Conservation (phyloP, 2,113 vertebrate genomes). For the Neodon shergylaensis region DNA sequence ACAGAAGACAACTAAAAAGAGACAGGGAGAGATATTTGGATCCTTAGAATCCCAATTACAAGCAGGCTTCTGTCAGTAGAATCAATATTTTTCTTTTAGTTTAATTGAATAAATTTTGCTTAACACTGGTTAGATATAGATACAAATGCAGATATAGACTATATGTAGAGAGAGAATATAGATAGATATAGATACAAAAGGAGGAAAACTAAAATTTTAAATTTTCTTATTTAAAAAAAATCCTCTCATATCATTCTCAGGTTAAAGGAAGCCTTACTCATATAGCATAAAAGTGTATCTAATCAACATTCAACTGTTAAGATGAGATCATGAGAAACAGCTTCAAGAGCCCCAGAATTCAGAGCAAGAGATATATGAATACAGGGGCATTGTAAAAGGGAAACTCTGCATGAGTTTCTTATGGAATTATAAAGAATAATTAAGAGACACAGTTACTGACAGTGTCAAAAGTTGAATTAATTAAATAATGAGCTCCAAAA, state of each 20-base stretch:
- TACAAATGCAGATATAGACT: neutral
- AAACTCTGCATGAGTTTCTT: neutral
- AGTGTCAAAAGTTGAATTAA: constrained; percentile 32
- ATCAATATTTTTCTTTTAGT: constrained; percentile 54
- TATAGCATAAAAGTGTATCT: neutral
- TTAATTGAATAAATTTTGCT: neutral
- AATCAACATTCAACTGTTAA: constrained; percentile 41
- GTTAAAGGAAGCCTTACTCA: neutral
- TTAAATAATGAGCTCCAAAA: constrained; percentile 34
- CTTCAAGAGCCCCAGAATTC: constrained; percentile 8
- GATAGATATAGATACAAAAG: too few species aligned
- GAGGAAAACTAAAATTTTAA: neutral
- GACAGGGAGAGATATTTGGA: neutral
- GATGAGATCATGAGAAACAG: constrained; percentile 26
- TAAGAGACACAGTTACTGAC: constrained; percentile 36
- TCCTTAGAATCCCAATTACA: constrained; percentile 42
- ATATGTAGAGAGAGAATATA: neutral
- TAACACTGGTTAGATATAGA: neutral
- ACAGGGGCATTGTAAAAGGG: constrained; percentile 11
- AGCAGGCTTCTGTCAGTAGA: neutral
- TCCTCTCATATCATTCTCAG: neutral
- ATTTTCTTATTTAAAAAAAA: neutral
- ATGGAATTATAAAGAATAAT: constrained; percentile 58
- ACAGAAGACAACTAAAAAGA: constrained; percentile 53
- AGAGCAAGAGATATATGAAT: neutral